Conservation (phyloP, 2,888 invertebrate species). For the Lepidocyrtoides sp. region DNA sequence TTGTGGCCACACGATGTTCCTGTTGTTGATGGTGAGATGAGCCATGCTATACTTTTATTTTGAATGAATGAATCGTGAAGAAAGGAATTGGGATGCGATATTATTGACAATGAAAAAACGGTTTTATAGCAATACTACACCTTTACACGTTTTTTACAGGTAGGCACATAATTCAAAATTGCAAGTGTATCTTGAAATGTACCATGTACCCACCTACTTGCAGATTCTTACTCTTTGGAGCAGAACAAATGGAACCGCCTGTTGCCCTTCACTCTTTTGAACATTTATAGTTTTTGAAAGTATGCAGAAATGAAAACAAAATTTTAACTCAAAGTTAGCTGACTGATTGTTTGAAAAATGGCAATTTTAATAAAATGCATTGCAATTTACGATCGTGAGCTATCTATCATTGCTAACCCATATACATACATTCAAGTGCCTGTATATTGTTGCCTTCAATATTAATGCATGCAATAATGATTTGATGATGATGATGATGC, state of each 20-base stretch:
- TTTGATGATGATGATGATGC: slow-evolving; percentile 19
- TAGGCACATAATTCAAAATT: not conserved
- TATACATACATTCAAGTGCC: slow-evolving; percentile 21
- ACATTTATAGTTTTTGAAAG: slow-evolving; percentile 10
- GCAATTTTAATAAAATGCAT: not conserved
- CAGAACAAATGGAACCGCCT: slow-evolving; percentile 76
- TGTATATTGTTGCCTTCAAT: not conserved
- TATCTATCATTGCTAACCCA: slow-evolving; percentile 57
- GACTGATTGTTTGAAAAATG: not conserved
- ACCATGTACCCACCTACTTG: not conserved
- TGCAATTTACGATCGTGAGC: not conserved
- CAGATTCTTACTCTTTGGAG: slow-evolving; percentile 55
- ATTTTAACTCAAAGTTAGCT: not conserved
- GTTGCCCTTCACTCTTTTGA: slow-evolving; percentile 55
- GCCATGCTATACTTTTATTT: slow-evolving; percentile 29
- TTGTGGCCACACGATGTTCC: slow-evolving; percentile 67
- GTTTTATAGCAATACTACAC: not conserved
- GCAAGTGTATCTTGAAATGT: not conserved
- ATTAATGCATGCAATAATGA: not conserved
- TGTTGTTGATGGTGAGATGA: slow-evolving; percentile 39
- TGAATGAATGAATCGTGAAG: slow-evolving; percentile 62
- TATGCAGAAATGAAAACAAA: slow-evolving; percentile 20
- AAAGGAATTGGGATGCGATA: slow-evolving; percentile 39
- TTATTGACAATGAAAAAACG: slow-evolving; percentile 1
- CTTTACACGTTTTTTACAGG: not conserved